Base-by-base conservation (phyloP, 2,113 vertebrate genomes). In the Bothrops jararaca region DNA sequence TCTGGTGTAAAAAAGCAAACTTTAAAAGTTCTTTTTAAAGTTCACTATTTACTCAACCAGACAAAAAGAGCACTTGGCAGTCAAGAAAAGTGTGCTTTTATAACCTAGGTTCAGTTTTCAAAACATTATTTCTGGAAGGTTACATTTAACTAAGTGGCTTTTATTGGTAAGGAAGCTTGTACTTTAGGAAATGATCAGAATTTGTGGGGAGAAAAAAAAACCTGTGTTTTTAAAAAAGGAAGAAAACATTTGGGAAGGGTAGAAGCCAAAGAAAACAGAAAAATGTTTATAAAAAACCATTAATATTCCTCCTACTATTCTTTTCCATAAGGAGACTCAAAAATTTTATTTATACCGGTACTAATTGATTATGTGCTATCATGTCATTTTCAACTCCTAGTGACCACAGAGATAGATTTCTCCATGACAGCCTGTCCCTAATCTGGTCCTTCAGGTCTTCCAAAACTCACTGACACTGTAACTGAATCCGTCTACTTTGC, bases 41-140 rank as follows among this genome's bases (percentile, higher is more conserved):
- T 91, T 92, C 58, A 90, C 91, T 94, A 93, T 26, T 60, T 93
- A 94, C 93, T 94, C 93, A 93, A 97, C 90, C 92, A 97, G 93
- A 24, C 93, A 91, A 85, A 94, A 95, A 94, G 85, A 96, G 95
- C 89, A 95, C 88, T 96, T 97, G 96, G 96, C 94, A 96, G 64
- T 58, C 26, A 95, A 42, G 88, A 89, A 94, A 96, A 96, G 93
- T 91, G 54, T 53, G 94, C 95, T 96, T 96, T 97, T 95, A 96
- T 96, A 96, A 96, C 94, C 94, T 89, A 26, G 91, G 89, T 93
- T 97, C 93, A 93, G 92, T 96, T 96, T 96, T 96, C 95, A 97
- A 96, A 97, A 96, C 95, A 96, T 97, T 97, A 95, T 96, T 97
- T 96, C 96, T 97, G 96, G 96, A 97, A 95, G 92, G 95, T 91